These are phyloP conservation scores for Phasianus colchicus DNA, from an alignment of 2,113 vertebrate genomes.

Conservation along the genomic window DNA sequence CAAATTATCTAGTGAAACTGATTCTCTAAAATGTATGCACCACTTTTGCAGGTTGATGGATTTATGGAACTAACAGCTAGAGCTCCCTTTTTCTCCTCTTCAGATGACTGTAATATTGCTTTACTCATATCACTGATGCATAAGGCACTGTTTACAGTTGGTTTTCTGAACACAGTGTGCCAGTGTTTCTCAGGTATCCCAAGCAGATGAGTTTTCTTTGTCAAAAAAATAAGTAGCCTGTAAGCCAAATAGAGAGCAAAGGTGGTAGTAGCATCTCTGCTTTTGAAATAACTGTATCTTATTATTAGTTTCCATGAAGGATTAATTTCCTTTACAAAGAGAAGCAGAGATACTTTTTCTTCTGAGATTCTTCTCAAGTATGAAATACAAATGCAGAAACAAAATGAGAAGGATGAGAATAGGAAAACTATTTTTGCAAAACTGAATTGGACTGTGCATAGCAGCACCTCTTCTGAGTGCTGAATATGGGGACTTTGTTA, in stretches of 20 bases:
- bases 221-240: background rate
- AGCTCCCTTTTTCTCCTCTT: background rate
- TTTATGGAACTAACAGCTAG: background rate
- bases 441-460: background rate
- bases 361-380: constrained; percentile 47
- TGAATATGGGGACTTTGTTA: background rate
- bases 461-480: background rate
- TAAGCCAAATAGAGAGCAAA: background rate
- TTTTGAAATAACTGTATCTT: constrained; percentile 61
- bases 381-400: constrained; percentile 24
- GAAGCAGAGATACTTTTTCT: constrained; percentile 45
- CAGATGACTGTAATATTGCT: background rate
- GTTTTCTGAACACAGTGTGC: background rate
- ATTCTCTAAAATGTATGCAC: background rate
- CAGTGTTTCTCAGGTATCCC: background rate
- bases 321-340: constrained; percentile 70
- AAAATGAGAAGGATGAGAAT: background rate
- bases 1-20: background rate
- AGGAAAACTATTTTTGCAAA: background rate
- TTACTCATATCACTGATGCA: background rate
- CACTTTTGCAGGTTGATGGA: background rate
- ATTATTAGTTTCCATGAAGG: constrained; percentile 43
- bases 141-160: background rate
- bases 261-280: background rate
- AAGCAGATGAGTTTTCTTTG: background rate